Conservation (phyloP, 2,113 vertebrate species). For the Solea solea region DNA sequence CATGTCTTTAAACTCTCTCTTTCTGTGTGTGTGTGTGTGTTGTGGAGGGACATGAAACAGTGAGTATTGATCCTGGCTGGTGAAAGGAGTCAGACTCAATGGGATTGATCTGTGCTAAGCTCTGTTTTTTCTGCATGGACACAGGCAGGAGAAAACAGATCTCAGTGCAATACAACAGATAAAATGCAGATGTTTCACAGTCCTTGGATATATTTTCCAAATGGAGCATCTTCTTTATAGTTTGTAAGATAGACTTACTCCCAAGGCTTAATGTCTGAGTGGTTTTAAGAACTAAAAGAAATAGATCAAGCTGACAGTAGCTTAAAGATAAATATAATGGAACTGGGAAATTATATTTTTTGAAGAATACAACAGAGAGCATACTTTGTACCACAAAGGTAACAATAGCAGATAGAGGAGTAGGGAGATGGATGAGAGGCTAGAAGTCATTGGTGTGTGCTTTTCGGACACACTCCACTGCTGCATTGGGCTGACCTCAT, state of each 20-base stretch:
- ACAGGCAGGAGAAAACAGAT: conserved; percentile 54
- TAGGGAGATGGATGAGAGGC: conserved; percentile 48
- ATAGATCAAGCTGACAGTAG: conserved; percentile 31
- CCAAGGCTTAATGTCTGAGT: conserved; percentile 10
- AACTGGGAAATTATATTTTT: neutral
- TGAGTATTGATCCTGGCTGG: conserved; percentile 72
- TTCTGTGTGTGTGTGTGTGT: conserved; percentile 1
- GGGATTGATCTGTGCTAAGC: conserved; percentile 77
- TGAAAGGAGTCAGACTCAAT: conserved; percentile 76
- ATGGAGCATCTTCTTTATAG: conserved; percentile 6
- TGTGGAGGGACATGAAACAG: conserved; percentile 69
- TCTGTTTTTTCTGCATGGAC: conserved; percentile 75
- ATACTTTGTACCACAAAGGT: conserved; percentile 24
- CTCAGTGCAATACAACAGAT: conserved; percentile 37
- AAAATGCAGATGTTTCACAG: neutral
- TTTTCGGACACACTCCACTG: conserved; percentile 68
- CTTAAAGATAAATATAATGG: conserved; percentile 25
- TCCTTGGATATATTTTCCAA: conserved; percentile 26
- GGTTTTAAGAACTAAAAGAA: conserved; percentile 23
- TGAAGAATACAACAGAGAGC: conserved; percentile 1
- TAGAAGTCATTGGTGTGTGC: conserved; percentile 67
- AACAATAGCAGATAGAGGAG: conserved; percentile 48
- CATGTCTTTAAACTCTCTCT: conserved; percentile 57
- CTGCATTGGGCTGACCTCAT: conserved; percentile 70
- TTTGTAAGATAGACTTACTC: conserved; percentile 2